Percentiles rank a stretch among this genome's conserved stretches.
These are phyloP conservation scores for Asbolus verrucosus DNA, from an alignment of 1,140 invertebrate species.

Conservation along the genomic window DNA sequence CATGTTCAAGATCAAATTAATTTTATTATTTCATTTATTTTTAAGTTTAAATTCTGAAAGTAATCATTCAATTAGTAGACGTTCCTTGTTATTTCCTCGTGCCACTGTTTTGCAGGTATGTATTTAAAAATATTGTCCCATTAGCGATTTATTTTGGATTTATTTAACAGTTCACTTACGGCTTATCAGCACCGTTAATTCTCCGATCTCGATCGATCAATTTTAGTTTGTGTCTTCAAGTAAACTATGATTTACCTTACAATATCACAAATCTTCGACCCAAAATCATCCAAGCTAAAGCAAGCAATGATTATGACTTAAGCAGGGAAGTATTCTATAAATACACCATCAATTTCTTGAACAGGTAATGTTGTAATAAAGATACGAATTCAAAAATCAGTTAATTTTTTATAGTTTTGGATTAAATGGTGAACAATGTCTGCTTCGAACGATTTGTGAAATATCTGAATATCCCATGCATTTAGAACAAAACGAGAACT, in stretches of 20 bases:
- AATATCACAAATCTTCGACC: slow-evolving; percentile 49
- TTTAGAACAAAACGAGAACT: slow-evolving; percentile 43
- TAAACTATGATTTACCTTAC: slow-evolving; percentile 49
- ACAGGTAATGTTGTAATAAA: slow-evolving; percentile 51
- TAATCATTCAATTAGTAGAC: slow-evolving; percentile 13
- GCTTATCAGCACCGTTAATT: slow-evolving; percentile 39
- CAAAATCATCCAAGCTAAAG: slow-evolving; percentile 51
- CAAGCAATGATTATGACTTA: slow-evolving; percentile 51
- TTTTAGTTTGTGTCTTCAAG: slow-evolving; percentile 43
- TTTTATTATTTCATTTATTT: neutral
- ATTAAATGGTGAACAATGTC: slow-evolving; percentile 51
- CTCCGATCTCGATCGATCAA: slow-evolving; percentile 41
- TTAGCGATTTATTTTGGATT: neutral
- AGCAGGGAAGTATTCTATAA: slow-evolving; percentile 54
- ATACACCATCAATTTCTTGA: slow-evolving; percentile 52
- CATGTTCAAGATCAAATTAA: slow-evolving; percentile 2
- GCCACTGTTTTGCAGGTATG: slow-evolving; percentile 40
- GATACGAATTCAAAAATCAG: too few relatives aligned
- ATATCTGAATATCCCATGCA: slow-evolving; percentile 53
- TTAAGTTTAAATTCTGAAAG: neutral
- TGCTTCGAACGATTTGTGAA: slow-evolving; percentile 53
- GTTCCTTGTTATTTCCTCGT: slow-evolving; percentile 26
- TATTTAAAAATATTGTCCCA: neutral
- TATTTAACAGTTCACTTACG: slow-evolving; percentile 46
- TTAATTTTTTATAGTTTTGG: slow-evolving; percentile 49